phyloP scores from a whole-genome alignment of 2,888 invertebrate species.

The Sminthurinus aureus region DNA sequence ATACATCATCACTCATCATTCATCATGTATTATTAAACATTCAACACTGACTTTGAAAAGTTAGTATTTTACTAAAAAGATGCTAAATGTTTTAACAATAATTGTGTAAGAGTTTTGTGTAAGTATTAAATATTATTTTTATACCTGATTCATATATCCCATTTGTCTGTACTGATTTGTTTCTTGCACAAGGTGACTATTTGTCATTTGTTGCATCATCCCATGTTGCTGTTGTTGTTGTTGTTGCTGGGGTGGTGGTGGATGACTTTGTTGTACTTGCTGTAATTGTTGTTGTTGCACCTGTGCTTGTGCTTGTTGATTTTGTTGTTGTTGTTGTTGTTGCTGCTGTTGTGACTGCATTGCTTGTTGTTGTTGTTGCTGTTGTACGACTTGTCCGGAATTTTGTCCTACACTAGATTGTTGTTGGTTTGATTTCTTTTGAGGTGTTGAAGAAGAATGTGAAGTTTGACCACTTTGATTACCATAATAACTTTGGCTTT shows the following conservation, averaged over 20 bases:
- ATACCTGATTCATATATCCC: conserved; percentile 54
- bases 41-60: background rate
- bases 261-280: conserved; percentile 61
- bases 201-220: conserved; percentile 55
- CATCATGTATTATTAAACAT: background rate
- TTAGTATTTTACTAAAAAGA: background rate
- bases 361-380: conserved; percentile 50
- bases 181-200: conserved; percentile 54
- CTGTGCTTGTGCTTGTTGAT: conserved; percentile 64
- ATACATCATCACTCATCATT: background rate
- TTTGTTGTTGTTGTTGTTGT: conserved; percentile 65
- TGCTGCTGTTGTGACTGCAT: conserved; percentile 64
- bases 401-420: conserved; percentile 56
- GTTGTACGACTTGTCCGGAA: conserved; percentile 13
- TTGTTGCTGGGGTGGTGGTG: conserved; percentile 61
- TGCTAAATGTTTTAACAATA: background rate
- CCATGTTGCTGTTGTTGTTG: conserved; percentile 52
- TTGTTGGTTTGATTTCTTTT: conserved; percentile 64
- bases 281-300: conserved; percentile 63
- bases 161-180: conserved; percentile 56
- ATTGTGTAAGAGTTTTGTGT: no score
- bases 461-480: conserved; percentile 59
- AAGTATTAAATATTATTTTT: conserved; percentile 25
- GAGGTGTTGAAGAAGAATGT: conserved; percentile 16
- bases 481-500: conserved; percentile 63